A percentile compares a stretch with the other conserved stretches of the same genome.
Evolutionary conservation across 2,797 vertebrate genomes (phyloP).

Genomic region (Clamator glandarius): DNA sequence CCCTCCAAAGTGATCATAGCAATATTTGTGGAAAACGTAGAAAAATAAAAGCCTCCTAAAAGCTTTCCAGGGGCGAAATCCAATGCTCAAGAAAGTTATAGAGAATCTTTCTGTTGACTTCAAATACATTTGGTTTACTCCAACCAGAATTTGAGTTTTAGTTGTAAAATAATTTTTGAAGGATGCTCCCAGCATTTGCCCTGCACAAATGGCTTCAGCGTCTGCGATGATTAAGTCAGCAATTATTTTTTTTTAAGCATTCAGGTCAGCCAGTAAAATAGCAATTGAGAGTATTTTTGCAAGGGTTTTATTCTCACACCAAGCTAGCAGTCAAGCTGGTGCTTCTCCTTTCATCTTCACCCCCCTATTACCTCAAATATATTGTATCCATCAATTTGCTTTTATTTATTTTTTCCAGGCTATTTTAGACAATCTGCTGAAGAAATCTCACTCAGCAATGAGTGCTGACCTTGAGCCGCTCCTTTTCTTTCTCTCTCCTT

Average conservation of each 20-base stretch:
- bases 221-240: not conserved
- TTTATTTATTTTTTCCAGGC: slow-evolving; percentile 49
- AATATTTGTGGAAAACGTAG: not conserved
- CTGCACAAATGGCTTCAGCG: not conserved
- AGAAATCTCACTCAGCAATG: slow-evolving; percentile 27
- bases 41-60: not conserved
- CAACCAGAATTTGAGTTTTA: not conserved
- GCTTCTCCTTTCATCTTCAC: slow-evolving; percentile 32
- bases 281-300: not conserved
- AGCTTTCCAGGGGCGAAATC: not conserved
- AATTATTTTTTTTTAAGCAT: not conserved
- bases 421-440: slow-evolving; percentile 49
- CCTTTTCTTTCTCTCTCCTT: slow-evolving; percentile 41
- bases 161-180: not conserved
- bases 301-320: slow-evolving; percentile 19
- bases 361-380: not conserved
- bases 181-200: not conserved
- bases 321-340: not conserved
- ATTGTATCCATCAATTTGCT: not conserved
- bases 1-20: not conserved
- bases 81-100: not conserved
- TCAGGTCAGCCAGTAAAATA: slow-evolving; percentile 43
- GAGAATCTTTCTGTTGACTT: not conserved
- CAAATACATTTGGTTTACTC: not conserved
- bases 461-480: slow-evolving; percentile 57